phyloP scores from a whole-genome alignment of 2,888 invertebrate genomes.

The Melanchra persicariae region DNA sequence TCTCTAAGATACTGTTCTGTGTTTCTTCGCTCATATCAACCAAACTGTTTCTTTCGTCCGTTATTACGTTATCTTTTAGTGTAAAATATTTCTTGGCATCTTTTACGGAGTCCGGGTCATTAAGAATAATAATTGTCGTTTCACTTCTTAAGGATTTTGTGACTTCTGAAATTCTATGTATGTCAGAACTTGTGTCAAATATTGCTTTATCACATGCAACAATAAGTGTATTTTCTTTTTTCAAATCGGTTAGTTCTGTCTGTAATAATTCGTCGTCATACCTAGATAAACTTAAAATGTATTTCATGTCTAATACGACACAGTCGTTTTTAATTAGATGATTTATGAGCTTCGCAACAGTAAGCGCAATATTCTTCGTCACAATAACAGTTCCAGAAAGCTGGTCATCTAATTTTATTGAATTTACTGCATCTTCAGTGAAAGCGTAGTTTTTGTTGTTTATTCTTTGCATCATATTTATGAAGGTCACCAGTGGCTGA shows the following conservation, averaged over 20 bases:
- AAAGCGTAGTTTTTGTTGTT: conserved; percentile 8
- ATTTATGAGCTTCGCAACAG: conserved; percentile 23
- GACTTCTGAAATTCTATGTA: background rate
- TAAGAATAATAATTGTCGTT: background rate
- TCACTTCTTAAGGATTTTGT: background rate
- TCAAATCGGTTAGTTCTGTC: background rate
- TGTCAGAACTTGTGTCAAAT: background rate
- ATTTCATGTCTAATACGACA: conserved; percentile 27
- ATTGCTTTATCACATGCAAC: background rate
- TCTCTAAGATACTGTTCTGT: background rate
- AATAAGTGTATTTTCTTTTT: background rate
- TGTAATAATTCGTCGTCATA: background rate
- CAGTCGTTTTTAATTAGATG: conserved; percentile 10
- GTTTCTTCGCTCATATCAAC: background rate
- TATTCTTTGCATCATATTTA: conserved; percentile 14
- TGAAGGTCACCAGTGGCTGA: background rate
- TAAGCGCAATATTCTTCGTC: conserved; percentile 22
- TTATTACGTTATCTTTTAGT: background rate
- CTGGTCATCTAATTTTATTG: conserved; percentile 12
- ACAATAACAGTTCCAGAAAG: conserved; percentile 28
- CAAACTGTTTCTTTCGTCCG: background rate
- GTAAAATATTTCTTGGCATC: background rate
- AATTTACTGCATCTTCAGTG: conserved; percentile 20
- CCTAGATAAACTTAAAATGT: background rate
- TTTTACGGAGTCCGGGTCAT: background rate